Percentiles rank a stretch among this genome's conserved stretches.
Conservation (phyloP, 1,140 invertebrate species). For the Diorhabda sublineata region DNA sequence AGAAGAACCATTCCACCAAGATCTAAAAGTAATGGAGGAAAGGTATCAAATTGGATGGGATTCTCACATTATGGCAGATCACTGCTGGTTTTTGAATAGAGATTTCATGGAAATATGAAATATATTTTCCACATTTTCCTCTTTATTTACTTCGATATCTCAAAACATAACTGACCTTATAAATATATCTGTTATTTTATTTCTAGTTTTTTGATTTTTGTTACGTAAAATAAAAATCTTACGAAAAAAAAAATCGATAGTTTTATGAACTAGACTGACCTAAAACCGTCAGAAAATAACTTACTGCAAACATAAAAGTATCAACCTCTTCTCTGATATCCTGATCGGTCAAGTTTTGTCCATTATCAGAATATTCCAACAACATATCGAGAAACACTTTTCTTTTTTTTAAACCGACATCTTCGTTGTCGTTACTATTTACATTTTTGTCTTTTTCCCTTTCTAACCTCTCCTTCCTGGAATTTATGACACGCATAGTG, state of each 20-base stretch:
- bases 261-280: background rate
- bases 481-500: slow-evolving; percentile 48
- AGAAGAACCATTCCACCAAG: slow-evolving; percentile 34
- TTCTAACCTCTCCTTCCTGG: slow-evolving; percentile 39
- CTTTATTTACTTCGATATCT: background rate
- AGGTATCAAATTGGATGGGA: slow-evolving; percentile 24
- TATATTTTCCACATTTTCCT: background rate
- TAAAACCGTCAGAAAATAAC: slow-evolving; percentile 2
- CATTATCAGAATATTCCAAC: slow-evolving; percentile 55
- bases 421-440: slow-evolving; percentile 15
- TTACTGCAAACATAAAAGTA: slow-evolving; percentile 78
- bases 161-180: background rate
- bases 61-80: slow-evolving; percentile 7
- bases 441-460: slow-evolving; percentile 15
- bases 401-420: slow-evolving; percentile 50
- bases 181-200: background rate
- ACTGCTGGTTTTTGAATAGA: slow-evolving; percentile 1
- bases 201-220: background rate
- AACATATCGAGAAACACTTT: slow-evolving; percentile 72
- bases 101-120: background rate
- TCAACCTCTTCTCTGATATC: slow-evolving; percentile 80
- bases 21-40: slow-evolving; percentile 28
- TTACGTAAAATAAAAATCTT: background rate
- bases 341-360: slow-evolving; percentile 54
- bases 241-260: background rate